phyloP scores from a whole-genome alignment of 2,888 invertebrate species.

The Clusia tigrina region DNA sequence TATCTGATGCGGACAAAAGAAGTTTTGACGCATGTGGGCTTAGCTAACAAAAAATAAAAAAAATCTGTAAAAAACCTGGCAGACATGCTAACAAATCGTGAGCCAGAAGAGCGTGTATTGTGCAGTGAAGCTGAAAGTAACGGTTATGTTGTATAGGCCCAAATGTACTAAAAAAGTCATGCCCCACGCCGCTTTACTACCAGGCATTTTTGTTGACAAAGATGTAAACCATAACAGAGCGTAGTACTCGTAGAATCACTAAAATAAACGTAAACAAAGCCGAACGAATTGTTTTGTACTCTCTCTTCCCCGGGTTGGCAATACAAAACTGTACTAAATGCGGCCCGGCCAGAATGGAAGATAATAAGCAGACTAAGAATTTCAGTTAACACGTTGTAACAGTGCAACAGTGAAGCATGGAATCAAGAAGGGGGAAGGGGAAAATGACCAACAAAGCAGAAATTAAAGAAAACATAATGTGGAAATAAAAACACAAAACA shows the following conservation, averaged over 20 bases:
- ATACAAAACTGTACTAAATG: background rate
- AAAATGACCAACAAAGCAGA: constrained; percentile 32
- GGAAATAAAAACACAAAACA: background rate
- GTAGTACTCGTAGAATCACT: background rate
- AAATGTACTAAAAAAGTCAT: background rate
- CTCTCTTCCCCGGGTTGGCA: constrained; percentile 27
- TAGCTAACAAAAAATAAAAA: too few species aligned
- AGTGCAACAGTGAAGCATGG: constrained; percentile 12
- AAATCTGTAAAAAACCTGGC: too few species aligned
- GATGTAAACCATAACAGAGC: constrained; percentile 12
- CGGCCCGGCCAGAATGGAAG: background rate
- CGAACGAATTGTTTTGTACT: constrained; percentile 25
- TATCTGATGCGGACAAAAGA: too few species aligned
- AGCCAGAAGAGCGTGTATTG: too few species aligned
- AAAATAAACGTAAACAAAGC: constrained; percentile 2
- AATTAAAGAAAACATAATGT: constrained; percentile 40
- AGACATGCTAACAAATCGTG: too few species aligned
- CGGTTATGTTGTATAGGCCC: background rate
- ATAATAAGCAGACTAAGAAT: background rate
- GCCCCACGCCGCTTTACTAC: too few species aligned
- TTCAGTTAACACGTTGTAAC: constrained; percentile 13
- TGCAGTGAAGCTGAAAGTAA: background rate
- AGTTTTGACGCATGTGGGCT: background rate
- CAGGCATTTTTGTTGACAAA: constrained; percentile 10
- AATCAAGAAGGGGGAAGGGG: constrained; percentile 13